Conservation (phyloP, 2,888 invertebrate genomes). For the Prosopocoilus inquinatus region DNA sequence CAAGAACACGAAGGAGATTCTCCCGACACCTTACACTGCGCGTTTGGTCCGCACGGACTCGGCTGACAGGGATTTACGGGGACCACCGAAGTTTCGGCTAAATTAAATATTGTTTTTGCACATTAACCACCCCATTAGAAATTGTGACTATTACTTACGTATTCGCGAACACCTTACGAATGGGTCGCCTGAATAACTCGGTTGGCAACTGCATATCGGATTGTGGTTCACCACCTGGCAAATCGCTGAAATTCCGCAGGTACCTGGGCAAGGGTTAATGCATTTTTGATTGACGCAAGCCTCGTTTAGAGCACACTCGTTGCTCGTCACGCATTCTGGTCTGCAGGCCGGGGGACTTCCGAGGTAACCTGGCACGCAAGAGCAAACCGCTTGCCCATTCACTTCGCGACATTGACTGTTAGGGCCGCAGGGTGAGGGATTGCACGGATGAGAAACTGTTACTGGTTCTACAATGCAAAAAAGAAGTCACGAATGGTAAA, state of each 20-base stretch:
- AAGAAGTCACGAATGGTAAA: background rate
- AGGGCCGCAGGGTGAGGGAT: constrained; percentile 73
- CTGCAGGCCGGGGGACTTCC: constrained; percentile 77
- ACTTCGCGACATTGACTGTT: constrained; percentile 74
- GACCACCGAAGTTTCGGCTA: constrained; percentile 38
- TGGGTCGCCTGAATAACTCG: constrained; percentile 70
- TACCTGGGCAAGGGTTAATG: constrained; percentile 76
- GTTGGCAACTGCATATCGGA: constrained; percentile 74
- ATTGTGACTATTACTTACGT: constrained; percentile 40
- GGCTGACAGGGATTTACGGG: constrained; percentile 69
- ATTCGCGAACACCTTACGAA: constrained; percentile 65
- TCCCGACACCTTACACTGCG: constrained; percentile 66
- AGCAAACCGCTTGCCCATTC: constrained; percentile 71
- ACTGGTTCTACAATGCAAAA: constrained; percentile 22
- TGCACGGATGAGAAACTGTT: constrained; percentile 57
- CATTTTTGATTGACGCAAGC: constrained; percentile 80
- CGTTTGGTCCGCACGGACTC: constrained; percentile 78
- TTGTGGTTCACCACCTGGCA: constrained; percentile 80
- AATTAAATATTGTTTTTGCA: constrained; percentile 21
- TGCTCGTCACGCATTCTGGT: constrained; percentile 73
- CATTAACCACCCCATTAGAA: constrained; percentile 13
- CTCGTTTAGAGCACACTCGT: constrained; percentile 71
- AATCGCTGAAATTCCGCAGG: constrained; percentile 73
- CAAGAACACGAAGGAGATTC: constrained; percentile 76
- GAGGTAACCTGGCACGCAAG: constrained; percentile 67